phyloP scores from a whole-genome alignment of 64 coral and sea anemone genomes.

The Porites lutea region DNA sequence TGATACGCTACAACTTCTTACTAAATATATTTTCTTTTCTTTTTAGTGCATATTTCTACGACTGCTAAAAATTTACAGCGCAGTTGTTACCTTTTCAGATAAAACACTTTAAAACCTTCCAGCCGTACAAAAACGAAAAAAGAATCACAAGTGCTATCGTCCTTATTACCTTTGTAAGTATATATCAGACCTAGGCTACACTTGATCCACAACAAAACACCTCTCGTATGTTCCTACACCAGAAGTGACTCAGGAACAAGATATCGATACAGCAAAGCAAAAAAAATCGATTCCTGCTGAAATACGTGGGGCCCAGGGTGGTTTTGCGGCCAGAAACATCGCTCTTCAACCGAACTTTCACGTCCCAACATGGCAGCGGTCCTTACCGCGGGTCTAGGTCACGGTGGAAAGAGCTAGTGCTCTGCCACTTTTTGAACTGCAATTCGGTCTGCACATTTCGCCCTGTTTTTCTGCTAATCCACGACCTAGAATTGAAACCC shows the following conservation, averaged over 20 bases:
- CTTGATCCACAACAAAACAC: no score
- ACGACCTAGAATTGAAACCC: slow-evolving; percentile 43
- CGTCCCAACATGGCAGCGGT: not conserved
- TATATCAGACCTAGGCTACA: no score
- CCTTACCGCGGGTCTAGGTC: not conserved
- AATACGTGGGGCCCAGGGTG: not conserved
- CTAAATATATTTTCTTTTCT: no score
- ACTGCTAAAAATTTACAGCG: no score
- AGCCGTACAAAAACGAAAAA: no score
- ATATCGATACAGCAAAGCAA: not conserved
- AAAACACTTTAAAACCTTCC: no score
- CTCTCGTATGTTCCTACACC: not conserved
- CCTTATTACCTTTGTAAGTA: no score
- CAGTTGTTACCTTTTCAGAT: no score
- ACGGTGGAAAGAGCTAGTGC: slow-evolving; percentile 34
- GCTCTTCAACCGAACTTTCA: not conserved
- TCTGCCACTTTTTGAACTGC: not conserved
- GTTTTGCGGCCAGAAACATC: not conserved
- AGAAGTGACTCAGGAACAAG: slow-evolving; percentile 1
- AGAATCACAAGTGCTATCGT: no score
- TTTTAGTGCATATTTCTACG: no score
- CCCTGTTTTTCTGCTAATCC: slow-evolving; percentile 18
- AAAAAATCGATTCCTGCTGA: not conserved
- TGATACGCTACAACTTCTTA: no score
- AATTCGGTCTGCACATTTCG: slow-evolving; percentile 45